A percentile compares a stretch with the other conserved stretches of the same genome.
These are phyloP conservation scores for Ctenomys sociabilis DNA, from an alignment of 2,113 vertebrate species.

Conservation along the genomic window DNA sequence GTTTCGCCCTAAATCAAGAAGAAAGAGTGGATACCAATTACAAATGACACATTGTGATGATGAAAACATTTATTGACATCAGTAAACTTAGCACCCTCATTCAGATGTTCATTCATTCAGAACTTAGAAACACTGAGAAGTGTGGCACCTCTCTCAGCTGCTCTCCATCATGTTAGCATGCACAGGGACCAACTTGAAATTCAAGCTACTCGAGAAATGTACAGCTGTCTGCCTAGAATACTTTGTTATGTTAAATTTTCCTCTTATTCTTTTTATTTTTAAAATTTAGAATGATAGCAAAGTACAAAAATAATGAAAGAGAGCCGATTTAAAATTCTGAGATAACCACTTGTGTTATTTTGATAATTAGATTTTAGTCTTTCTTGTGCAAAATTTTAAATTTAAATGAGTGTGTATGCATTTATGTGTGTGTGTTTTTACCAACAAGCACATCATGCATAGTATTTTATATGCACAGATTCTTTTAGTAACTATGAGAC, in stretches of 20 bases:
- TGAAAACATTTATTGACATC: constrained; percentile 67
- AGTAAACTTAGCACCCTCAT: neutral
- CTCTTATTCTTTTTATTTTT: neutral
- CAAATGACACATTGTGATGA: neutral
- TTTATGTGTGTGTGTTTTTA: neutral
- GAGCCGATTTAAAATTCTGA: neutral
- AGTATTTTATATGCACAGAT: neutral
- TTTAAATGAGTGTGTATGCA: neutral
- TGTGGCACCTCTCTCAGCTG: constrained; percentile 27
- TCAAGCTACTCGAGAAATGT: neutral
- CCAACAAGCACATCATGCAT: neutral
- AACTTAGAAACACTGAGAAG: constrained; percentile 9
- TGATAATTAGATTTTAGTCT: neutral
- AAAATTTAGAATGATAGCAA: neutral
- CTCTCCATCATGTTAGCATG: neutral
- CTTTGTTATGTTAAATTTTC: neutral
- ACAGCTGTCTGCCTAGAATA: constrained; percentile 3
- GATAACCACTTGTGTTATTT: neutral
- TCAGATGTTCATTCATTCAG: constrained; percentile 31
- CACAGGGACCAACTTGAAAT: neutral
- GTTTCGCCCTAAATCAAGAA: constrained; percentile 40
- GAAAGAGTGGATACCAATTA: neutral
- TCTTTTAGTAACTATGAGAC: neutral
- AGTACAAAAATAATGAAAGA: neutral
- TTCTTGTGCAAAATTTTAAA: neutral